phyloP scores from a whole-genome alignment of 2,113 vertebrate species.

The Trematomus loennbergii region DNA sequence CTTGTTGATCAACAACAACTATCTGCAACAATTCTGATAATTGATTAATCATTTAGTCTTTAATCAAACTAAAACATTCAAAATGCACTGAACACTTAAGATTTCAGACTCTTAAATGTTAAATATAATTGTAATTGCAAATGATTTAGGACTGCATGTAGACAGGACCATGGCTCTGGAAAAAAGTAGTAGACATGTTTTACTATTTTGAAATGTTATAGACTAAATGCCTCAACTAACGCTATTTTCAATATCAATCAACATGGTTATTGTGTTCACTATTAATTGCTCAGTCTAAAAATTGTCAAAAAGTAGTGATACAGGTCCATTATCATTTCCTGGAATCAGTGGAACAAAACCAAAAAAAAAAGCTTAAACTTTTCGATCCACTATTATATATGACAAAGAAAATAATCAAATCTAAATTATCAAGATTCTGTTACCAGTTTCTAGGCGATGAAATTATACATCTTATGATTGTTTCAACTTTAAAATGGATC shows the following conservation, averaged over 20 bases:
- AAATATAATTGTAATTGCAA: no score
- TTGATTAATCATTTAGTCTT: not conserved
- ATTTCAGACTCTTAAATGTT: not conserved
- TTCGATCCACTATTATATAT: not conserved
- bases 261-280: not conserved
- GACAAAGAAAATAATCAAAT: not conserved
- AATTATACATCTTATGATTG: not conserved
- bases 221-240: not conserved
- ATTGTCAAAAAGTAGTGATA: not conserved
- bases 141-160: no score
- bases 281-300: not conserved
- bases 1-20: not conserved
- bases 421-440: not conserved
- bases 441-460: not conserved
- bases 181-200: not conserved
- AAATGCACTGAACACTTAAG: not conserved
- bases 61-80: not conserved
- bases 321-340: not conserved
- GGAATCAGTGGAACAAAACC: not conserved
- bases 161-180: not conserved
- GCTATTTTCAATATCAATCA: not conserved
- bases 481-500: not conserved
- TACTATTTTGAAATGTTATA: not conserved
- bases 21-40: not conserved
- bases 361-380: not conserved